These are phyloP conservation scores for Gallirallus australis DNA, from an alignment of 2,797 vertebrate species.

Conservation along the genomic window DNA sequence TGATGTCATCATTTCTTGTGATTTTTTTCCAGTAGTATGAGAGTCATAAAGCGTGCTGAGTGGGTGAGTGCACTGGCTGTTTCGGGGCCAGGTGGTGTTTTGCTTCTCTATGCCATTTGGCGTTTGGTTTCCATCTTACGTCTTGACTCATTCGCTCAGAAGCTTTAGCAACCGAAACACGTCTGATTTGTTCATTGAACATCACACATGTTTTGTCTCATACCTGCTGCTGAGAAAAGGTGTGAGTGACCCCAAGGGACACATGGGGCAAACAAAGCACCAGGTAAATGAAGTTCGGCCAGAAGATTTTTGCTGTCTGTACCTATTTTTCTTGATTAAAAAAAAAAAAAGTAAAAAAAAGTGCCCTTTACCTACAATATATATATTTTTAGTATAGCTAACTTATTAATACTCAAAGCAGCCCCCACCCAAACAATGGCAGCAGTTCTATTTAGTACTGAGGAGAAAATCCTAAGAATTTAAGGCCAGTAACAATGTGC, in stretches of 20 bases:
- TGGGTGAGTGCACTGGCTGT: neutral
- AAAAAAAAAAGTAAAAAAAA: neutral
- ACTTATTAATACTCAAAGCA: neutral
- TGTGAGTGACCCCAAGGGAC: neutral
- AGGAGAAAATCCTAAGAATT: neutral
- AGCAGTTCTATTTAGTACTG: neutral
- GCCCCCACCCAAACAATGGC: neutral
- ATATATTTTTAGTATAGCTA: neutral
- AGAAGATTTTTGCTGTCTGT: neutral
- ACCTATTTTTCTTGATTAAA: neutral
- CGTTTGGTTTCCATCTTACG: neutral
- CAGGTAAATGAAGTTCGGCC: neutral
- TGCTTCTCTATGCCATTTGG: neutral
- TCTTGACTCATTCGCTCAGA: neutral
- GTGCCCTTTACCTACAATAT: neutral
- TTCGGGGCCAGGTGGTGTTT: neutral
- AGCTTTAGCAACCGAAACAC: neutral
- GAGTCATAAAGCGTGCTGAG: neutral
- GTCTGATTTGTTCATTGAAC: neutral
- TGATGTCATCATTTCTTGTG: neutral
- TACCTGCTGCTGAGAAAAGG: neutral
- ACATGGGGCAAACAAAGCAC: neutral
- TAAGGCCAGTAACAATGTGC: neutral
- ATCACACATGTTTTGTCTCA: neutral
- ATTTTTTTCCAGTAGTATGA: neutral